Percentiles rank a stretch among this genome's conserved stretches.
phyloP scores from a whole-genome alignment of 2,888 invertebrate species.

The Chaetogeoica ovagalla region DNA sequence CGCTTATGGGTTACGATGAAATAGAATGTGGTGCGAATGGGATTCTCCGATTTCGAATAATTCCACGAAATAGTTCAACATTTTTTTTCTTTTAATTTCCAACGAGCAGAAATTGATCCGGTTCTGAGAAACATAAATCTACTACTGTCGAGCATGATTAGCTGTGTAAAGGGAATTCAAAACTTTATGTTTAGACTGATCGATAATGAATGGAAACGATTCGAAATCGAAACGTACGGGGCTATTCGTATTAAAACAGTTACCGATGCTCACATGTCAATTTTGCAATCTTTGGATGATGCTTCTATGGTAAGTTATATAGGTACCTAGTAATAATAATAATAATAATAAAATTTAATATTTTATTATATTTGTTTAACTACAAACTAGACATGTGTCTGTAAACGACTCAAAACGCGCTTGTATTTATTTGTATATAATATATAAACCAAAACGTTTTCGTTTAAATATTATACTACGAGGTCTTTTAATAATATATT shows the following conservation, averaged over 20 bases:
- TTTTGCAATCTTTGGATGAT: constrained; percentile 8
- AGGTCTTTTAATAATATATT: too few species aligned
- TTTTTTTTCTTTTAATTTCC: neutral
- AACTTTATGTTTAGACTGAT: constrained; percentile 16
- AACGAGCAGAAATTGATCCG: neutral
- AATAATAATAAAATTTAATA: neutral
- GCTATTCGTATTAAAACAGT: constrained; percentile 8
- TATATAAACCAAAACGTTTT: too few species aligned
- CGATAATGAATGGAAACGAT: constrained; percentile 31
- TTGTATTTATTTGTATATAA: neutral
- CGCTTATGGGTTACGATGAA: too few species aligned
- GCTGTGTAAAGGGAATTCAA: constrained; percentile 24
- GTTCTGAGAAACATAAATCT: constrained; percentile 30
- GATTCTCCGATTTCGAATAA: neutral
- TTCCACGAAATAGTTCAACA: neutral
- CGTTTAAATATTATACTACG: too few species aligned
- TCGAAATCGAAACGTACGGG: neutral
- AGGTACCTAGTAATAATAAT: too few species aligned
- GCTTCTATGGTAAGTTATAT: neutral
- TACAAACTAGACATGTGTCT: neutral
- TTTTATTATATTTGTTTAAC: neutral
- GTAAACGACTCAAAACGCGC: neutral
- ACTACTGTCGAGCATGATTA: constrained; percentile 9
- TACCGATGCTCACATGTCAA: constrained; percentile 7
- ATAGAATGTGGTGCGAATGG: neutral